These are phyloP conservation scores for Leptodactylus fuscus DNA, from an alignment of 2,113 vertebrate genomes.

Conservation along the genomic window DNA sequence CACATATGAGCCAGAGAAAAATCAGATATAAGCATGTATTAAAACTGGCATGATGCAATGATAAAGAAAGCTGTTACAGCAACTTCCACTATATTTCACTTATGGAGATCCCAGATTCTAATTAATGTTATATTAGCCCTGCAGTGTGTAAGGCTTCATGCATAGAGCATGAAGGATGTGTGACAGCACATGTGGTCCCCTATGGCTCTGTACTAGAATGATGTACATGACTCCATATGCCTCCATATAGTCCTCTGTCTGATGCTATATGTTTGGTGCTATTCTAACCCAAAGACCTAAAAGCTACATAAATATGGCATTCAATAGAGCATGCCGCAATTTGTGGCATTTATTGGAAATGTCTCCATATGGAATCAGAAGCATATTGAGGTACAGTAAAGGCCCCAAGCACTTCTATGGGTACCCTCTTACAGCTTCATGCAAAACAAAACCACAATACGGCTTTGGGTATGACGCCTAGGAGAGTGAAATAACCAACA, in stretches of 20 bases:
- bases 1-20: background rate
- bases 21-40: slow-evolving; percentile 11
- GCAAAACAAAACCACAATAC: background rate
- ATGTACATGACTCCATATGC: background rate
- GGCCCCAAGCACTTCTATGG: background rate
- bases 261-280: background rate
- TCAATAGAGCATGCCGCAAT: background rate
- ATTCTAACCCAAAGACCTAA: too few species aligned
- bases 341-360: background rate
- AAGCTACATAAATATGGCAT: background rate
- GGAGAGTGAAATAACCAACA: slow-evolving; percentile 14
- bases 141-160: background rate
- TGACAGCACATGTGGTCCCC: background rate
- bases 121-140: background rate
- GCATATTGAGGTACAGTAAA: background rate
- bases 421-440: background rate
- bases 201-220: background rate
- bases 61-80: background rate
- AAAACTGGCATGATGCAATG: background rate
- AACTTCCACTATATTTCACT: background rate
- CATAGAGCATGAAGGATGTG: too few species aligned
- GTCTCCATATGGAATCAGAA: background rate
- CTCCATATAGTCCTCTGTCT: background rate
- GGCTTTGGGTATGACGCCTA: background rate
- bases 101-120: background rate